A percentile compares a stretch with the other conserved stretches of the same genome.
phyloP scores from a whole-genome alignment of 2,797 vertebrate genomes.

The Periparus ater region DNA sequence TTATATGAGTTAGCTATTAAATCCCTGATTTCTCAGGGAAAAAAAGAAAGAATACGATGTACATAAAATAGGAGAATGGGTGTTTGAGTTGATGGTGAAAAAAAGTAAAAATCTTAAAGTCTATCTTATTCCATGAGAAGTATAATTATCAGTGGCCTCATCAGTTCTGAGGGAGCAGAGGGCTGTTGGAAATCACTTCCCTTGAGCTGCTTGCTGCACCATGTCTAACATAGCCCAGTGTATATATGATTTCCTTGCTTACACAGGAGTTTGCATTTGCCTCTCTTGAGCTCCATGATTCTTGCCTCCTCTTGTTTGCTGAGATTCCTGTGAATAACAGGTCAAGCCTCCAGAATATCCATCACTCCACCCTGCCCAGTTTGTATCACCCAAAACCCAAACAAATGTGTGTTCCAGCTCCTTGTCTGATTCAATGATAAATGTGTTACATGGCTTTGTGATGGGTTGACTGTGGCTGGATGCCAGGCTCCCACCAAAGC shows the following conservation, averaged over 20 bases:
- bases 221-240: accelerated
- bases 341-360: background rate
- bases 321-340: background rate
- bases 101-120: background rate
- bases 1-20: background rate
- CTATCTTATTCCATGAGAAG: background rate
- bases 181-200: background rate
- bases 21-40: background rate
- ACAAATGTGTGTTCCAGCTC: background rate
- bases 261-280: background rate
- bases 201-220: background rate
- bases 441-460: background rate
- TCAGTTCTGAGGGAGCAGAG: background rate
- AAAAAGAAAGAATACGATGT: background rate
- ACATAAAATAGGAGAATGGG: background rate
- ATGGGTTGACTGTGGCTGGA: background rate
- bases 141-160: background rate
- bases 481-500: background rate
- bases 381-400: background rate
- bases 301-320: background rate
- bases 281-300: background rate
- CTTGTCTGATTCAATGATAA: background rate
- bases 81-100: background rate
- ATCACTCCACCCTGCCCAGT: background rate
- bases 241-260: background rate